Base-by-base conservation (phyloP, 2,888 invertebrate species). In the Azorinus chamasolen region DNA sequence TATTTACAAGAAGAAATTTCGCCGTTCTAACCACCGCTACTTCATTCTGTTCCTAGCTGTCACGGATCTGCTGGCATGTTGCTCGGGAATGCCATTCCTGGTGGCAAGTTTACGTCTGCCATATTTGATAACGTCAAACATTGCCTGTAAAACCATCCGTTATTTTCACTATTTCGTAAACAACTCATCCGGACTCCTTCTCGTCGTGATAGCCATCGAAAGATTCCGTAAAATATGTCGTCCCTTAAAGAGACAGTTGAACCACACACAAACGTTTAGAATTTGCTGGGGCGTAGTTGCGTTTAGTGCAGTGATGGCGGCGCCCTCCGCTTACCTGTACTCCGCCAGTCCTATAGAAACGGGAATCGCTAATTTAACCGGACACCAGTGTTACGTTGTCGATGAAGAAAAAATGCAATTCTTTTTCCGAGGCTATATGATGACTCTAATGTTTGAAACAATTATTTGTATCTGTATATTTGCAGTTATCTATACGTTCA, bases 21-120 rank as follows among this genome's bases (percentile, higher is more conserved):
- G 59, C 3, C 62, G 78, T 12, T 76, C 81, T 4, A 79, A 78
- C 32, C 79, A 78, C 25, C 70, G 84, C 1, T 77, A 81, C 53
- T 84, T 84, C 59, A 82, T 86, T 32, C 51, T 86, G 25, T 79
- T 79, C 48, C 63, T 86, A 54, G 84, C 81, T 8, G 54, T 58
- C n/a, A 63, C 71, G 18, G 86, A 86, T 43, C 61, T 86, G 2
- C 10, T 82, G 1, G 79, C 83, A 1, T 83, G 83, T 48, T 18
- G 46, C 6, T 39, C 73, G 1, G 83, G 83, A 3, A 71, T 85
- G 57, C 84, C 84, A 10, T 79, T 82, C 46, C 73, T 85, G 45
- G 69, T 84, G 12, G 62, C 75, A 12, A 85, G 84, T 66, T 63
- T 86, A 10, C 71, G 85, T 0, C 58, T 77, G 50, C 83, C 86